Evolutionary conservation across 2,888 invertebrate genomes (phyloP).

Genomic region (Monochamus alternatus): DNA sequence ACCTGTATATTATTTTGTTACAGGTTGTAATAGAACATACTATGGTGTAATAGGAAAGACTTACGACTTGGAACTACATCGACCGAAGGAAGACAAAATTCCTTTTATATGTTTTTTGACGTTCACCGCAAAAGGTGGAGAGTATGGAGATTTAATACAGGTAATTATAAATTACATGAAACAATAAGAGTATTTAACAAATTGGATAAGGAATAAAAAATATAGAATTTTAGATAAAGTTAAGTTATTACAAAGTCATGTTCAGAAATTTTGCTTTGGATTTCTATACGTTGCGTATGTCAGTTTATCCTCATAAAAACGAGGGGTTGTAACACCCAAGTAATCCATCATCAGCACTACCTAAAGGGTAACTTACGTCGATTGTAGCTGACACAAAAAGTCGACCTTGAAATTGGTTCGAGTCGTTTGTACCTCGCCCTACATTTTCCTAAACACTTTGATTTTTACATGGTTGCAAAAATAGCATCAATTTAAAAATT

Average conservation of each 20-base stretch:
- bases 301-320: neutral
- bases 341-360: neutral
- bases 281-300: neutral
- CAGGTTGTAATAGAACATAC: conserved; percentile 93
- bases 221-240: too few relatives aligned
- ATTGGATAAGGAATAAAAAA: too few relatives aligned
- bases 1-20: conserved; percentile 62
- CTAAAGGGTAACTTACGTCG: conserved; percentile 1
- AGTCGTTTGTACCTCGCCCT: neutral
- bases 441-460: neutral
- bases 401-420: neutral
- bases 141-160: conserved; percentile 90
- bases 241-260: too few relatives aligned
- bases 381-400: neutral
- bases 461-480: neutral
- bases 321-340: neutral
- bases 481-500: too few relatives aligned
- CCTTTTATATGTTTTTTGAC: conserved; percentile 92
- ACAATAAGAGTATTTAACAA: too few relatives aligned
- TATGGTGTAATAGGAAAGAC: conserved; percentile 91
- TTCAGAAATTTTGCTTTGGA: neutral
- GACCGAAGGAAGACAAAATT: conserved; percentile 88
- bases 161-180: conserved; percentile 62
- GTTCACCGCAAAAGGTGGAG: conserved; percentile 87
- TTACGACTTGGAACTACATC: conserved; percentile 88